These are phyloP conservation scores for Variabilichromis moorii DNA, from an alignment of 2,113 vertebrate species.

Conservation along the genomic window DNA sequence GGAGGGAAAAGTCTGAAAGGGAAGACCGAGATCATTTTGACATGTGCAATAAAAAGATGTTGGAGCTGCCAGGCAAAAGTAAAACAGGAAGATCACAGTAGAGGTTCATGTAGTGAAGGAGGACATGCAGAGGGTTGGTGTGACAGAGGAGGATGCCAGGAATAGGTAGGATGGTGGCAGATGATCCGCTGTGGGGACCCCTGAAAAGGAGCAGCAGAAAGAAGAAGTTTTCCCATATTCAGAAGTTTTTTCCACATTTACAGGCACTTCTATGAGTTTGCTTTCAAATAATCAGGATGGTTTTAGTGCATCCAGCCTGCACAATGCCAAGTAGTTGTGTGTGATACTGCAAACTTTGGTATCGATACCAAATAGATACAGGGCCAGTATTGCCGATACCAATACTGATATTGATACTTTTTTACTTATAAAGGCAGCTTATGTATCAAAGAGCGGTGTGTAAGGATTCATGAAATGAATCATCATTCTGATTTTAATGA, in stretches of 20 bases:
- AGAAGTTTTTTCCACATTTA: not conserved
- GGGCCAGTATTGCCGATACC: not conserved
- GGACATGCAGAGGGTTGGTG: not conserved
- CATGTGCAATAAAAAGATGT: not conserved
- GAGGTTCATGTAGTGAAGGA: not conserved
- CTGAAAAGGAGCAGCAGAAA: not conserved
- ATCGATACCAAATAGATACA: not conserved
- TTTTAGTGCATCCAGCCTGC: not conserved
- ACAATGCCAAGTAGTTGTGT: not conserved
- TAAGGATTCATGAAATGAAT: not conserved
- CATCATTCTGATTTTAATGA: not conserved
- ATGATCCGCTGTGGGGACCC: not conserved
- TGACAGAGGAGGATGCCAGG: not conserved
- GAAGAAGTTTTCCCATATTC: not conserved
- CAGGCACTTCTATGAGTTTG: not conserved
- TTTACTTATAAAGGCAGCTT: not conserved
- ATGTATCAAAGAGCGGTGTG: not conserved
- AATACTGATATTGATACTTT: not conserved
- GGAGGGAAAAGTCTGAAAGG: not conserved
- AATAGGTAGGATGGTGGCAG: not conserved
- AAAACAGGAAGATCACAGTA: not conserved
- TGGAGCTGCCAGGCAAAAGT: not conserved
- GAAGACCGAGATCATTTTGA: not conserved
- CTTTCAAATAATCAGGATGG: not conserved
- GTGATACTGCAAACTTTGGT: not conserved